Base-by-base conservation (phyloP, 1,140 invertebrate species). In the Bombus polaris region DNA sequence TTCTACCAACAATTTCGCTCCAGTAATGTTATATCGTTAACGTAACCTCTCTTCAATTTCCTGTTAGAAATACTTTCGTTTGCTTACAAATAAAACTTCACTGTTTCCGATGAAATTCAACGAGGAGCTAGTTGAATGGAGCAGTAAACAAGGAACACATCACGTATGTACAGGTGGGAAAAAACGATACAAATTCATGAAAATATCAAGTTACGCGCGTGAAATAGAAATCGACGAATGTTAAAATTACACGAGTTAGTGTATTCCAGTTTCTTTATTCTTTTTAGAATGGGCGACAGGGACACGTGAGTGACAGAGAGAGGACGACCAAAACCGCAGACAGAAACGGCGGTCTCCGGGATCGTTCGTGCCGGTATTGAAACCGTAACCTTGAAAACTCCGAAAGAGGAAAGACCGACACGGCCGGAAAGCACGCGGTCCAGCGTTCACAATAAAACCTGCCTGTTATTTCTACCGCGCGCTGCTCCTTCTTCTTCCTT, bases 381-480 rank as follows among this genome's bases (percentile, higher is more conserved):
- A 82, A 74, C 53, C 70, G 62, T 77, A 83, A 83, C 81, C 81
- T 83, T 83, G 81, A 83, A 77, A 83, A 83, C 32, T 72, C 62
- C 32, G 39, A 83, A 83, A 85, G 66, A 80, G 83, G 47, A 59
- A 68, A 35, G 75, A 35, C 39, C 82, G 32, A 85, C 39, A 85
- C 77, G 32, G 68, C 9, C 47, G 22, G 39, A 70, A 53, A 72
- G 68, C 75, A 85, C 83, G 77, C 83, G 76, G 66, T 71, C 42
- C 47, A 59, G 22, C 13, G 35, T 18, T 4, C 12, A 62, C 44
- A 65, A 85, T 8, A 25, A 59, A 70, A 47, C 53, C 5, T n/a
- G n/a, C 28, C 3, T 5, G 12, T 42, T 53, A 10, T 3, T 44
- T 35, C 32, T 68, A 39, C 62, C 65, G 66, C 28, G 47, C 6